phyloP scores from a whole-genome alignment of 2,888 invertebrate genomes.

The Melieria omissa region DNA sequence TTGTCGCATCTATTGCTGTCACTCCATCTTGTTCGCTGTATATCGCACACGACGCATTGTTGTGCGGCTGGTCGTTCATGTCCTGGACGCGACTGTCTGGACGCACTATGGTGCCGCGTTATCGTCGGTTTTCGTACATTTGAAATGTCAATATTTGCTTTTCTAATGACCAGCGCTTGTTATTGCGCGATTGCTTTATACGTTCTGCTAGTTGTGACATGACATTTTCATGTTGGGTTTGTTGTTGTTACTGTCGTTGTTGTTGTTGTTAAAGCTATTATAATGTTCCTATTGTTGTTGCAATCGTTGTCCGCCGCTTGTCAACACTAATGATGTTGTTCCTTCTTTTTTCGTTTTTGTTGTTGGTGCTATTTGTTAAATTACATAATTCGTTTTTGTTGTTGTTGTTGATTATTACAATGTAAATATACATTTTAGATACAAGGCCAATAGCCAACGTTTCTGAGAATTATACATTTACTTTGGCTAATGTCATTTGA shows the following conservation, averaged over 20 bases:
- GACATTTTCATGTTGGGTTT: neutral
- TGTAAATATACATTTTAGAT: no score
- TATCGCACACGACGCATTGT: neutral
- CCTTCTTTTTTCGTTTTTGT: slow-evolving; percentile 7
- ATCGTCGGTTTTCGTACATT: slow-evolving; percentile 52
- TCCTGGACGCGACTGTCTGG: neutral
- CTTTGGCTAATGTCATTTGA: no score
- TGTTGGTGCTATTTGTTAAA: no score
- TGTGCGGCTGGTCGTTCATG: neutral
- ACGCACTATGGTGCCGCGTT: neutral
- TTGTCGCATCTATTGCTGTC: neutral
- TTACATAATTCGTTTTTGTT: no score
- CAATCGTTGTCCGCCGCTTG: slow-evolving; percentile 11
- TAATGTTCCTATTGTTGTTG: neutral
- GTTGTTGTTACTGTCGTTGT: neutral
- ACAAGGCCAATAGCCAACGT: no score
- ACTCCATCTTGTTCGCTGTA: no score
- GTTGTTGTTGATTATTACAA: no score
- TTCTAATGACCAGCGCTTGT: slow-evolving; percentile 53
- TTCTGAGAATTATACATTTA: no score
- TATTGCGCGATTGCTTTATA: slow-evolving; percentile 16
- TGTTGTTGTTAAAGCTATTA: neutral
- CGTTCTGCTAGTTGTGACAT: neutral
- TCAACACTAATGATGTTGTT: slow-evolving; percentile 26
- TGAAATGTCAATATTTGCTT: slow-evolving; percentile 60